These are phyloP conservation scores for Nycticorax nycticorax DNA, from an alignment of 2,113 vertebrate species.

Conservation along the genomic window DNA sequence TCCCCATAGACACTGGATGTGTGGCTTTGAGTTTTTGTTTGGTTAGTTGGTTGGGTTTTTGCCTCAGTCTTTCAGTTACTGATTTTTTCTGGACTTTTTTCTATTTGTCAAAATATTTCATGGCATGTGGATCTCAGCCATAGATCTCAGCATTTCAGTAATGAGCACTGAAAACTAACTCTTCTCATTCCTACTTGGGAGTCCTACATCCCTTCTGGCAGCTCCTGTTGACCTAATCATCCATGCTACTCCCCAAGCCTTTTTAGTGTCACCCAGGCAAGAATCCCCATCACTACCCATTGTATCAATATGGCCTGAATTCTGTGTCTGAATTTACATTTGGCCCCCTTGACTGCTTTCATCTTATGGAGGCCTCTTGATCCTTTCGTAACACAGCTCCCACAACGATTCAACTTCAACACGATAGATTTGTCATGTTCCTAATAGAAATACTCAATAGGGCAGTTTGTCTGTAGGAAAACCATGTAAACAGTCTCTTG, in stretches of 20 bases:
- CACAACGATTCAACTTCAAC: background rate
- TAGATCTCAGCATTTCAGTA: background rate
- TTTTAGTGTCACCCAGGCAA: background rate
- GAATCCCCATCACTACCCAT: background rate
- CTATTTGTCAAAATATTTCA: background rate
- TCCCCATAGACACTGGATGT: background rate
- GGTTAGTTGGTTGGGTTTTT: background rate
- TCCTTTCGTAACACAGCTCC: background rate
- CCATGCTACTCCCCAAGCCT: background rate
- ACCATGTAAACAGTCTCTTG: fast-evolving
- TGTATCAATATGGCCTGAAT: background rate
- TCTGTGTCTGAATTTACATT: background rate
- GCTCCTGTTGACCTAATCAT: background rate
- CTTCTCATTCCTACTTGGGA: background rate
- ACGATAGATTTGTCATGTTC: background rate
- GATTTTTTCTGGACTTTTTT: background rate
- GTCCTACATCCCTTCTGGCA: background rate
- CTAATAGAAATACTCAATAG: background rate
- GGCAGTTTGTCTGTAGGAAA: background rate
- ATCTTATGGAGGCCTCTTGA: background rate
- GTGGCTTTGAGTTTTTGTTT: background rate
- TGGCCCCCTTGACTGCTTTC: background rate
- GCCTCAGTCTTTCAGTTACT: background rate
- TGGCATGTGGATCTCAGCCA: background rate
- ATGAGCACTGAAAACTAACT: background rate